These are phyloP conservation scores for Lepus americanus DNA, from an alignment of 2,113 vertebrate species.

Conservation along the genomic window DNA sequence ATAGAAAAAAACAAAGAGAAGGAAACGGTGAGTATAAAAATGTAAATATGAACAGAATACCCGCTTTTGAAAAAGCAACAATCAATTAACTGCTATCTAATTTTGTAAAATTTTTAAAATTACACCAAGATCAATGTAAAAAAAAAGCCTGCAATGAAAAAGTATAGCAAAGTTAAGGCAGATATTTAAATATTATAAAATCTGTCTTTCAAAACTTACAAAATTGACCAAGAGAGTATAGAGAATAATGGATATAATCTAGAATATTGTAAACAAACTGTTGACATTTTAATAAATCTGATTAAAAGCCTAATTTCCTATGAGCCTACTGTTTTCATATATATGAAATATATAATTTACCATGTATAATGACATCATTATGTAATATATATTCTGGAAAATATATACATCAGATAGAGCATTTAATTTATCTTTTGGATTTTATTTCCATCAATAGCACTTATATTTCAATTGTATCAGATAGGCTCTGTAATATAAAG, in stretches of 20 bases:
- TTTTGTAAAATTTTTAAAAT: not conserved
- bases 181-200: constrained; percentile 30
- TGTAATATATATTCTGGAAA: not conserved
- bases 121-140: not conserved
- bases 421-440: not conserved
- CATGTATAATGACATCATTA: not conserved
- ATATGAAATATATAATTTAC: not conserved
- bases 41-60: not conserved
- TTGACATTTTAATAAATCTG: not conserved
- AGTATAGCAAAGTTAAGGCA: not conserved
- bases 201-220: not conserved
- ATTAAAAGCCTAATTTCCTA: constrained; percentile 20
- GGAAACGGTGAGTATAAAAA: not conserved
- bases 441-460: not conserved
- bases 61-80: not conserved
- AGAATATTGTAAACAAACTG: not conserved
- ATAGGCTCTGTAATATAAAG: not conserved
- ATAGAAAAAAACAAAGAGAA: not conserved
- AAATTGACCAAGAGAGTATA: not conserved
- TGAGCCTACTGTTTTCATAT: not conserved
- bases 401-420: not conserved
- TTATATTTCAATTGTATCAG: not conserved
- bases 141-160: not conserved
- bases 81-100: not conserved
- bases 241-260: constrained; percentile 7